Conservation (phyloP, 2,797 vertebrate species). For the Silurus aristotelis region DNA sequence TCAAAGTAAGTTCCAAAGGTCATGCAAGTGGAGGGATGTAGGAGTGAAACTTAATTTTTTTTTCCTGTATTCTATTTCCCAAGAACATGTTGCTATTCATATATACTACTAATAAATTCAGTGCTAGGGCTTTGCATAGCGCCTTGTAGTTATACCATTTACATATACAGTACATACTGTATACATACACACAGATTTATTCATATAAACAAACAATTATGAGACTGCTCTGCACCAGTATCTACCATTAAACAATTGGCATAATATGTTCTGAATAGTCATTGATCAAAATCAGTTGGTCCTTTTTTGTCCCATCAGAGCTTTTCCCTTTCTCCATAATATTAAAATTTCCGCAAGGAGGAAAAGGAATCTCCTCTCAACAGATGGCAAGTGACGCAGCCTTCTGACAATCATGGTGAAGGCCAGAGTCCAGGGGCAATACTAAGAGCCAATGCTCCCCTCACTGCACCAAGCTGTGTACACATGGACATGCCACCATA, state of each 20-base stretch:
- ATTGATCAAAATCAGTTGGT: conserved; percentile 33
- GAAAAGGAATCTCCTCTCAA: conserved; percentile 49
- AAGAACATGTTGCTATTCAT: conserved; percentile 12
- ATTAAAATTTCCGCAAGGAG: conserved; percentile 36
- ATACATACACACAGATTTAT: not conserved
- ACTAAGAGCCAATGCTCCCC: conserved; percentile 36
- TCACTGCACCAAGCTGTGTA: conserved; percentile 26
- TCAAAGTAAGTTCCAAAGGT: conserved; percentile 48
- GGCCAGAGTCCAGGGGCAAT: conserved; percentile 38
- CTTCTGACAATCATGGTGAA: conserved; percentile 35
- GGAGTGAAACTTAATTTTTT: conserved; percentile 31
- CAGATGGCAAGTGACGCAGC: conserved; percentile 54
- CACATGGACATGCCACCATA: conserved; percentile 12
- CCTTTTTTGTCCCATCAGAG: conserved; percentile 34
- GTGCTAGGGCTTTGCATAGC: not conserved
- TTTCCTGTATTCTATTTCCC: not conserved
- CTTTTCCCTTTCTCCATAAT: conserved; percentile 17
- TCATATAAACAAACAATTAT: not conserved
- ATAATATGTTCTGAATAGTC: conserved; percentile 25
- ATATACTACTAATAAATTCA: not conserved
- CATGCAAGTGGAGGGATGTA: conserved; percentile 33
- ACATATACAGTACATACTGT: not conserved
- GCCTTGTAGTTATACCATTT: not conserved
- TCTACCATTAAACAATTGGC: conserved; percentile 29
- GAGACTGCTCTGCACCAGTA: not conserved